phyloP scores from a whole-genome alignment of 2,797 vertebrate genomes.

The Argya squamiceps region DNA sequence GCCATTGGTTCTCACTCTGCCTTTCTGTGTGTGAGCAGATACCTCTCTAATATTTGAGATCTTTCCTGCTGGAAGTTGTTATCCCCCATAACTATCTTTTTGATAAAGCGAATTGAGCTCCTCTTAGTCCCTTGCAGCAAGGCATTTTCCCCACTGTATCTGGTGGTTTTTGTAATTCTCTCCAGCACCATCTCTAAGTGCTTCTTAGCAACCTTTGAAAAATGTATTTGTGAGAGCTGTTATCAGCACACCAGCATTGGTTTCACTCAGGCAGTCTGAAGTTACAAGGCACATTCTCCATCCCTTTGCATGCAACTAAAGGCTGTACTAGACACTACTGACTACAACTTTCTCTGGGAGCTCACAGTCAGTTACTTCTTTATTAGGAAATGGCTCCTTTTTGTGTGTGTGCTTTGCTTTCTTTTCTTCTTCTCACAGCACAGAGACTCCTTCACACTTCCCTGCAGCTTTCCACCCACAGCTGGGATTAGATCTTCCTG shows the following conservation, averaged over 20 bases:
- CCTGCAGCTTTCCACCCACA: neutral
- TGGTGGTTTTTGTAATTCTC: conserved; percentile 11
- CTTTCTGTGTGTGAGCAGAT: neutral
- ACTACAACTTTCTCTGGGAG: neutral
- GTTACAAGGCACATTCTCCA: conserved; percentile 9
- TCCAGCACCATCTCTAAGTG: neutral
- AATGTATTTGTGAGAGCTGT: neutral
- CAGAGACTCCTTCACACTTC: neutral
- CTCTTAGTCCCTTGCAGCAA: conserved; percentile 23
- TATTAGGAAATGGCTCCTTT: neutral
- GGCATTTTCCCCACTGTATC: neutral
- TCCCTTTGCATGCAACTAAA: neutral
- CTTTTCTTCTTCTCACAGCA: neutral
- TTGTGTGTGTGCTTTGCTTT: neutral
- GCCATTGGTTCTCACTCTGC: neutral
- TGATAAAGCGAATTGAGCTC: neutral
- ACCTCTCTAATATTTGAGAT: neutral
- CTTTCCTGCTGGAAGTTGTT: conserved; percentile 10
- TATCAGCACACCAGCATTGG: neutral
- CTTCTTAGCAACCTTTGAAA: conserved; percentile 49
- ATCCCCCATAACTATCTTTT: neutral
- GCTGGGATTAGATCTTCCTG: neutral
- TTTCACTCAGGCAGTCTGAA: neutral
- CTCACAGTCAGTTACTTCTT: neutral
- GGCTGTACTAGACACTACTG: neutral